phyloP scores from a whole-genome alignment of 35 echinoderm and acorn worm genomes.

The Apostichopus parvimensis region DNA sequence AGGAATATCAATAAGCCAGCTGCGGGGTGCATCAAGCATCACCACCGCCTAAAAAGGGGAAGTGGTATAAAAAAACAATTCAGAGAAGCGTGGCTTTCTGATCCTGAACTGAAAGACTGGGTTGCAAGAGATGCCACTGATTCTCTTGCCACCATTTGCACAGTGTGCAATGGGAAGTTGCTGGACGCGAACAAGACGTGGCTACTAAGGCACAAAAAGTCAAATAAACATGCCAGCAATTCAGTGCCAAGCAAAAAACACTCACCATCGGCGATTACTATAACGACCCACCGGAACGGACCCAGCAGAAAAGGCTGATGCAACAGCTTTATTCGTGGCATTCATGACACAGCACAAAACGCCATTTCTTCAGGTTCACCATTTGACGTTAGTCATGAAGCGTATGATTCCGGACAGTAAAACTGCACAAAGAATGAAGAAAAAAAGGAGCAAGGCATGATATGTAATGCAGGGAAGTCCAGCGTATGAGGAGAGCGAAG shows the following conservation, averaged over 20 bases:
- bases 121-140: constrained; percentile 36
- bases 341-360: constrained; percentile 33
- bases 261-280: constrained; percentile 17
- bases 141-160: constrained; percentile 22
- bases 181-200: background rate
- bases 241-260: constrained; percentile 44
- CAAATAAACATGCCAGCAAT: constrained; percentile 34
- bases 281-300: constrained; percentile 15
- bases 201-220: constrained; percentile 7
- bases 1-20: too few relatives aligned
- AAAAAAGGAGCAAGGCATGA: constrained; percentile 49
- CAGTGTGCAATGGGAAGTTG: constrained; percentile 42
- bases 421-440: constrained; percentile 34
- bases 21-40: background rate
- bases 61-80: constrained; percentile 34
- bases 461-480: constrained; percentile 54
- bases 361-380: background rate
- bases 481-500: constrained; percentile 37
- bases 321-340: constrained; percentile 34
- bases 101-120: constrained; percentile 47
- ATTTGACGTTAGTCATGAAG: constrained; percentile 50
- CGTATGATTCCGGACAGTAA: constrained; percentile 24
- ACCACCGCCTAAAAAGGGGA: constrained; percentile 40
- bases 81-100: constrained; percentile 48
- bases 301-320: constrained; percentile 11